Percentiles rank a stretch among this genome's conserved stretches.
phyloP scores from a whole-genome alignment of 2,113 vertebrate genomes.

The Clinocottus analis region DNA sequence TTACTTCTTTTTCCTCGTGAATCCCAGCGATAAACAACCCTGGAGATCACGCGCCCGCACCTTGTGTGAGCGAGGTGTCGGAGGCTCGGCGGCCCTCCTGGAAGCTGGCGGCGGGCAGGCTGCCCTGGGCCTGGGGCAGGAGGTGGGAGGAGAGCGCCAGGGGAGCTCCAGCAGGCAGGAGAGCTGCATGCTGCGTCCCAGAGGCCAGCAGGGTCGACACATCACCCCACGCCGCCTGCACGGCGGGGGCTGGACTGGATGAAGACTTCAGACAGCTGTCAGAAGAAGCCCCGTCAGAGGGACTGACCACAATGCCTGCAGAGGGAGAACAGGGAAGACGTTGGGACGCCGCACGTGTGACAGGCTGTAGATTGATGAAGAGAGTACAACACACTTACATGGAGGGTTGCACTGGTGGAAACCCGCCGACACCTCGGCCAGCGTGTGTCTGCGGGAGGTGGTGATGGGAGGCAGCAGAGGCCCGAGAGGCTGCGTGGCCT shows the following conservation, averaged over 20 bases:
- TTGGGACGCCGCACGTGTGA: neutral
- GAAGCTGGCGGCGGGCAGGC: slow-evolving; percentile 87
- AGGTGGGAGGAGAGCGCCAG: slow-evolving; percentile 90
- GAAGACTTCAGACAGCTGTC: slow-evolving; percentile 92
- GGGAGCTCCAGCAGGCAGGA: slow-evolving; percentile 79
- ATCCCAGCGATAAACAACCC: neutral
- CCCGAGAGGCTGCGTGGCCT: slow-evolving; percentile 78
- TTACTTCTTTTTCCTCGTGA: neutral
- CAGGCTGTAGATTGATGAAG: neutral
- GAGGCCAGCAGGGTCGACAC: slow-evolving; percentile 83
- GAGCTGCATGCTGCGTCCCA: slow-evolving; percentile 74
- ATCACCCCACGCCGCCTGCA: slow-evolving; percentile 72
- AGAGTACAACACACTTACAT: slow-evolving; percentile 83
- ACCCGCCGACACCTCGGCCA: slow-evolving; percentile 91
- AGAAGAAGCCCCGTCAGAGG: slow-evolving; percentile 90
- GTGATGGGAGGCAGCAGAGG: slow-evolving; percentile 81
- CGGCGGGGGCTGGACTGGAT: slow-evolving; percentile 77
- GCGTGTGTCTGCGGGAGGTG: slow-evolving; percentile 91
- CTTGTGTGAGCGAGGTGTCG: slow-evolving; percentile 97
- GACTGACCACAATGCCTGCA: slow-evolving; percentile 89
- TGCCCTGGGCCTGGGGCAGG: slow-evolving; percentile 87
- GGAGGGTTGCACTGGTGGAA: slow-evolving; percentile 91
- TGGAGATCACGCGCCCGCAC: slow-evolving; percentile 72
- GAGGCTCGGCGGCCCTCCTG: slow-evolving; percentile 98
- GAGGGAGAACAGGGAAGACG: neutral